Percentiles rank a stretch among this genome's conserved stretches.
Evolutionary conservation across 2,797 vertebrate genomes (phyloP).

Genomic region (Pteronotus mesoamericanus): DNA sequence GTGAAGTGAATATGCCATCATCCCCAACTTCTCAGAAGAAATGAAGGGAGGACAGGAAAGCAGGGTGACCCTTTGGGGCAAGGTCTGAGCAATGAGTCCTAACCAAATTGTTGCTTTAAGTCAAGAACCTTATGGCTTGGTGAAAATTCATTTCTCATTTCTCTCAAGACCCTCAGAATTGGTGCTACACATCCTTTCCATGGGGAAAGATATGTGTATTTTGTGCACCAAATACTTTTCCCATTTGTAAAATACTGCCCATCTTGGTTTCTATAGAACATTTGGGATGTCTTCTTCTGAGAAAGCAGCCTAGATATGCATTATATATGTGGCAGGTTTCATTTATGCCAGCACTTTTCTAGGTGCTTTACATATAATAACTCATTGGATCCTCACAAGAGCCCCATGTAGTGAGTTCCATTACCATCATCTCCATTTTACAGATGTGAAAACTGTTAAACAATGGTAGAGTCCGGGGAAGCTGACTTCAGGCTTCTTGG

Average conservation of each 20-base stretch:
- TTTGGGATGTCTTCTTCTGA: not conserved
- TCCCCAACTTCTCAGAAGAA: not conserved
- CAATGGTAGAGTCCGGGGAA: not conserved
- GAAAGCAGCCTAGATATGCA: not conserved
- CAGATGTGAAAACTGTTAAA: not conserved
- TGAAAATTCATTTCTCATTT: not conserved
- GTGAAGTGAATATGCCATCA: not conserved
- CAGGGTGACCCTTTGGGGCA: not conserved
- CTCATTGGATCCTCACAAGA: not conserved
- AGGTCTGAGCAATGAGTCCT: not conserved
- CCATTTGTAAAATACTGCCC: not conserved
- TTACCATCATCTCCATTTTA: not conserved
- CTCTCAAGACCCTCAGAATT: not conserved
- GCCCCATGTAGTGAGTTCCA: not conserved
- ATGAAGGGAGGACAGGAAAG: not conserved
- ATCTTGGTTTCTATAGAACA: not conserved
- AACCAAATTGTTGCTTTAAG: not conserved
- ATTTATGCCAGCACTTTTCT: not conserved
- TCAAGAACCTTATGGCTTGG: not conserved
- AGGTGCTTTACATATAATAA: not conserved
- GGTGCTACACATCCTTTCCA: not conserved
- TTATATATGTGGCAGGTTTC: not conserved
- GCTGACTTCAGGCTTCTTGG: not conserved
- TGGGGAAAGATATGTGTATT: not conserved
- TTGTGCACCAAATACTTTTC: not conserved